phyloP scores from a whole-genome alignment of 2,797 vertebrate genomes.

The Coregonus suidteri region DNA sequence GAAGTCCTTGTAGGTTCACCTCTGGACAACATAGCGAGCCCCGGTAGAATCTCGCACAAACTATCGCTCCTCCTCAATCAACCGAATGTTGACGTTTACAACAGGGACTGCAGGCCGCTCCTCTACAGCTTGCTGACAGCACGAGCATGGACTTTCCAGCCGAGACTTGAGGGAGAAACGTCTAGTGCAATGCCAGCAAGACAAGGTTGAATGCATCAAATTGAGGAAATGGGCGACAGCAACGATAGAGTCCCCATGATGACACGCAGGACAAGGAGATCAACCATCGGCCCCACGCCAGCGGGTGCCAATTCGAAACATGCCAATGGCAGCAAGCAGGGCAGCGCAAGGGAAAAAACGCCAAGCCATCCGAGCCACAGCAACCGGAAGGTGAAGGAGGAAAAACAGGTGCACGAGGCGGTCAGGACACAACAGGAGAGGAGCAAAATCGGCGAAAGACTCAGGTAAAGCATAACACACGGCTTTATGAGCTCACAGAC shows the following conservation, averaged over 20 bases:
- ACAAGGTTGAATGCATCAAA: not conserved
- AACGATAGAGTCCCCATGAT: not conserved
- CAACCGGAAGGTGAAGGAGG: constrained; percentile 40
- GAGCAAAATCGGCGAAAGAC: constrained; percentile 47
- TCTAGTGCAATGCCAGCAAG: not conserved
- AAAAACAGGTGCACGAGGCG: constrained; percentile 25
- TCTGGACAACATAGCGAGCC: too few species aligned
- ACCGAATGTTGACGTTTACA: not conserved
- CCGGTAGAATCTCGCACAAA: too few species aligned
- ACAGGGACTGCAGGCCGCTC: not conserved
- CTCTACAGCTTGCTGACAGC: not conserved
- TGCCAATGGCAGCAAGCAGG: constrained; percentile 61
- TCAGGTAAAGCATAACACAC: constrained; percentile 64
- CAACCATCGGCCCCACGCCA: constrained; percentile 57
- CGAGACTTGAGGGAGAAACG: not conserved
- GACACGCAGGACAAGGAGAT: constrained; percentile 58
- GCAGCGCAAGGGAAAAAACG: constrained; percentile 36
- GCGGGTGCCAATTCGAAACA: constrained; percentile 53
- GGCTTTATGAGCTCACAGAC: not conserved
- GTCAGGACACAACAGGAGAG: constrained; percentile 32
- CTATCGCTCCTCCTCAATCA: too few species aligned
- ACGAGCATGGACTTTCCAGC: not conserved
- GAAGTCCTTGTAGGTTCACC: too few species aligned
- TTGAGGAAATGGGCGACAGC: not conserved
- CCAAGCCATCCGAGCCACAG: constrained; percentile 29